phyloP scores from a whole-genome alignment of 2,113 vertebrate genomes.

The Macquaria australasica region DNA sequence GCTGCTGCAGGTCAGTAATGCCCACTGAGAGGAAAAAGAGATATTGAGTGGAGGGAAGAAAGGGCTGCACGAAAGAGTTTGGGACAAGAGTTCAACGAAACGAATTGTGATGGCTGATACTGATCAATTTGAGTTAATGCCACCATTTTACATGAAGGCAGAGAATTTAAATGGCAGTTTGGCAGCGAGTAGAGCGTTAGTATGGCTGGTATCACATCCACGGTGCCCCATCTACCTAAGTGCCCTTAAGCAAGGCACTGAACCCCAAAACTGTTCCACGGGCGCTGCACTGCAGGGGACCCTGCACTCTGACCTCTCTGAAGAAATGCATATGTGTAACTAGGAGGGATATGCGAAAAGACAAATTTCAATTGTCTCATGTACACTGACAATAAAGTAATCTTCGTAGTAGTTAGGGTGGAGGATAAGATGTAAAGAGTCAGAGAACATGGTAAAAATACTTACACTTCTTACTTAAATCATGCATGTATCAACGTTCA shows the following conservation, averaged over 20 bases:
- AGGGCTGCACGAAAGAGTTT: not conserved
- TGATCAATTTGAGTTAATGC: not conserved
- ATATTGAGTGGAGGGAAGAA: not conserved
- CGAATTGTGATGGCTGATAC: not conserved
- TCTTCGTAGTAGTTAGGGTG: not conserved
- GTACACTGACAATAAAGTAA: no score
- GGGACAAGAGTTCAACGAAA: not conserved
- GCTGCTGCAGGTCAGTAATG: slow-evolving; percentile 92
- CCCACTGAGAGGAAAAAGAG: slow-evolving; percentile 10
- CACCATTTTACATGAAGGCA: slow-evolving; percentile 7
- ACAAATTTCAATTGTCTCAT: no score
- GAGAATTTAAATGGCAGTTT: not conserved
- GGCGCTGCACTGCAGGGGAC: no score
- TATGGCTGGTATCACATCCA: no score
- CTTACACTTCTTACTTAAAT: not conserved
- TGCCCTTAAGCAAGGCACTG: no score
- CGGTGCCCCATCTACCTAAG: no score
- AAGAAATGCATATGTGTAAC: no score
- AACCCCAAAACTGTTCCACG: no score
- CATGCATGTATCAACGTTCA: not conserved
- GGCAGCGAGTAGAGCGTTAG: not conserved
- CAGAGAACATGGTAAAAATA: not conserved
- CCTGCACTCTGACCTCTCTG: no score
- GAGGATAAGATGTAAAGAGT: not conserved
- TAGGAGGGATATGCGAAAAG: no score